phyloP scores from a whole-genome alignment of 2,113 vertebrate species.

The Triplophysa rosa region DNA sequence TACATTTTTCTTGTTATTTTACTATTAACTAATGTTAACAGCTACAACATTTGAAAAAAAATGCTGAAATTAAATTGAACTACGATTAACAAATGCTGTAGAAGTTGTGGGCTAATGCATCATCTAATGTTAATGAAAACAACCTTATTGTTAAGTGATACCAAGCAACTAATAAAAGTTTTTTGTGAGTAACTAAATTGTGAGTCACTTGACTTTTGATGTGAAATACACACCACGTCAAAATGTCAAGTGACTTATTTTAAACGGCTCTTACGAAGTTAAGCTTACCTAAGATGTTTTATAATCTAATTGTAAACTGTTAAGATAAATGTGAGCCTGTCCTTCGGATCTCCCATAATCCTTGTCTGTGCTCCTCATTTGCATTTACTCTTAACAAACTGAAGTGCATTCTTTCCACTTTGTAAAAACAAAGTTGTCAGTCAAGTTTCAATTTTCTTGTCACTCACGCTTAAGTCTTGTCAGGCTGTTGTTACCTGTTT shows the following conservation, averaged over 20 bases:
- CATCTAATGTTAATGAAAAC: too few relatives aligned
- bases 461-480: slow-evolving; percentile 5
- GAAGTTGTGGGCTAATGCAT: too few relatives aligned
- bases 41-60: too few relatives aligned
- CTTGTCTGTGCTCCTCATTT: background rate
- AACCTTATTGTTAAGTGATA: too few relatives aligned
- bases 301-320: background rate
- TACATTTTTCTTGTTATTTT: too few relatives aligned
- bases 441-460: slow-evolving; percentile 1
- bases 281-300: background rate
- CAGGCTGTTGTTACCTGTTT: slow-evolving; percentile 6
- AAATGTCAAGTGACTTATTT: too few relatives aligned
- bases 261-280: background rate
- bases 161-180: too few relatives aligned
- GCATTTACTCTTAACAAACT: background rate
- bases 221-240: background rate
- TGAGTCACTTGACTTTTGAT: too few relatives aligned
- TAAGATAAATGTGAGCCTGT: background rate
- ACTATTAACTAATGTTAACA: too few relatives aligned
- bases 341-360: background rate
- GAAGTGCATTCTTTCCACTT: background rate
- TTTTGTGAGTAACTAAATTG: too few relatives aligned
- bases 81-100: too few relatives aligned
- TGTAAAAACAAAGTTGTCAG: slow-evolving; percentile 13
- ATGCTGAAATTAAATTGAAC: too few relatives aligned